phyloP scores from a whole-genome alignment of 2,797 vertebrate genomes.

The Brachyalestes nurse region DNA sequence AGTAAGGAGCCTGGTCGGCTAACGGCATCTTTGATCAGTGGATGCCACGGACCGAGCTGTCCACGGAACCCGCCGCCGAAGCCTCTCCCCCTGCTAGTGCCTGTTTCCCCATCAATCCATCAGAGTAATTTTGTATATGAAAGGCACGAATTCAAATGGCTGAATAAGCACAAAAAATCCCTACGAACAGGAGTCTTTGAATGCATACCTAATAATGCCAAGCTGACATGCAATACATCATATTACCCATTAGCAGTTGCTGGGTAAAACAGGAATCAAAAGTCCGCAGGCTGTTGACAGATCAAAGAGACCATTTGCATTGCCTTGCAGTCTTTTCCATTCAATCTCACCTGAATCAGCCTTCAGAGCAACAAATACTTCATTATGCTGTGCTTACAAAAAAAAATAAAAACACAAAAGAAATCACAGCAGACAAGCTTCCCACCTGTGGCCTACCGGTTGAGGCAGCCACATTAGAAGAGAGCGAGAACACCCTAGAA shows the following conservation, averaged over 20 bases:
- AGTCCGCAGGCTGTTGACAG: constrained; percentile 68
- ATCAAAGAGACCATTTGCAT: constrained; percentile 72
- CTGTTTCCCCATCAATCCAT: constrained; percentile 86
- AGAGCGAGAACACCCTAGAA: neutral
- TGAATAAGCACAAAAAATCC: constrained; percentile 93
- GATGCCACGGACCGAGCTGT: constrained; percentile 44
- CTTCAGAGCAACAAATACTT: constrained; percentile 55
- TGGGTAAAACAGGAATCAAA: constrained; percentile 70
- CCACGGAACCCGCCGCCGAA: constrained; percentile 76
- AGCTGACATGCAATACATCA: constrained; percentile 92
- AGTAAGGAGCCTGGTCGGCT: constrained; percentile 29
- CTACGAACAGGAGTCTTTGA: constrained; percentile 80
- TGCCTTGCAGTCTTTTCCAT: constrained; percentile 64
- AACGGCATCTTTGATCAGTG: constrained; percentile 63
- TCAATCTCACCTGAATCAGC: constrained; percentile 54
- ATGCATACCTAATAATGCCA: constrained; percentile 82
- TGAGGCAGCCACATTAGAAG: constrained; percentile 21
- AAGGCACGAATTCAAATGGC: constrained; percentile 91
- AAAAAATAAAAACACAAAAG: constrained; percentile 16
- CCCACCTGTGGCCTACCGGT: constrained; percentile 48
- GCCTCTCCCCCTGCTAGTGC: constrained; percentile 81
- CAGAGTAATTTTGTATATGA: constrained; percentile 90
- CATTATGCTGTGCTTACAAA: constrained; percentile 40
- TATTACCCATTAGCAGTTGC: constrained; percentile 82
- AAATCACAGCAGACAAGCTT: constrained; percentile 14